Base-by-base conservation (phyloP, 2,797 vertebrate genomes). In the Typhlichthys subterraneus region DNA sequence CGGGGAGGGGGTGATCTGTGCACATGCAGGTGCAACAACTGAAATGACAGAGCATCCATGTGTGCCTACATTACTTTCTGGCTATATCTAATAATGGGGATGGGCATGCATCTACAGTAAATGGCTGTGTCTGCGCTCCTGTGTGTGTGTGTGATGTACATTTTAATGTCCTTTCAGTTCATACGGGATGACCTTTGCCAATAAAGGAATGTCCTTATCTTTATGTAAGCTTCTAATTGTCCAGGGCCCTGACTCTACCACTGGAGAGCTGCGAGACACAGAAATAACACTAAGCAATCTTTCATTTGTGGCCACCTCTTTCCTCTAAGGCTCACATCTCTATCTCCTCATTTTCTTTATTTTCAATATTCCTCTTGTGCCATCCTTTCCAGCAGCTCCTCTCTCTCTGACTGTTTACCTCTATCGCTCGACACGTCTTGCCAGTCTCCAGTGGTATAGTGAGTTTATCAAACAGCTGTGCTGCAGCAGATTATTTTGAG, bases 211-310 rank as follows among this genome's bases (percentile, higher is more conserved):
- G 31, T 68, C 63, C 64, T 80, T 82, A 86, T 84, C 79, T 80
- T 79, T 63, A 63, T 23, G n/a, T 70, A 69, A 77, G 80, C 69
- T 72, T 85, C 75, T 89, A 88, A 90, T 90, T 88, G 85, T 81
- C 67, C 58, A 53, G 61, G 67, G 77, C 71, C 76, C 61, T 52
- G 70, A 60, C 72, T 81, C 70, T 64, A 64, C 67, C 67, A 58
- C 76, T 63, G 52, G 71, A 77, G 73, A 72, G 78, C 69, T 63
- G 53, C 52, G 62, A 83, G 67, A 81, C 73, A 57, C 51, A 61
- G 59, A 62, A 59, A 76, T 70, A 75, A 79, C 77, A 76, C 87
- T 81, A 74, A 80, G 79, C 72, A 82, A 83, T 85, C 33, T 38
- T 45, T 13, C 38, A 57, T 57, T 57, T 57, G 31, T 70, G 71